These are phyloP conservation scores for Oreocharis arfaki DNA, from an alignment of 2,113 vertebrate species.

Conservation along the genomic window DNA sequence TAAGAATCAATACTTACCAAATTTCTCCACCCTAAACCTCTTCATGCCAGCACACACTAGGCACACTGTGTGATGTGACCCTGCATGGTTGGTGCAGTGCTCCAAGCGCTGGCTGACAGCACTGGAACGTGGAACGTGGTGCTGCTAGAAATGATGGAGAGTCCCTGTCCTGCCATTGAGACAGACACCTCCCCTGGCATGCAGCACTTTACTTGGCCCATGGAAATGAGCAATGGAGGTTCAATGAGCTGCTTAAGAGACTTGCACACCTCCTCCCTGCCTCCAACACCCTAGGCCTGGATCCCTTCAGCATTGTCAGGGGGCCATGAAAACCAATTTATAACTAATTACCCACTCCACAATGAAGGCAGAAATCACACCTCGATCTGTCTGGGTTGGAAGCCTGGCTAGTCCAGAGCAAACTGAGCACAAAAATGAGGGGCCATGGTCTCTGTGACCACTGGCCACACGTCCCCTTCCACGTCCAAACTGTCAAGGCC, in stretches of 20 bases:
- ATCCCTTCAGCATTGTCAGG: neutral
- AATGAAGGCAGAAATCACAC: neutral
- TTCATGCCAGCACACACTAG: neutral
- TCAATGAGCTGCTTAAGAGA: neutral
- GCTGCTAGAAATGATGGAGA: neutral
- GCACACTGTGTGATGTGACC: fast-evolving
- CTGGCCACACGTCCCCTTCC: neutral
- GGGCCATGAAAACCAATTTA: neutral
- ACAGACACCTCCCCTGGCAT: neutral
- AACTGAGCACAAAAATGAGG: neutral
- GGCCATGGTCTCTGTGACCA: neutral
- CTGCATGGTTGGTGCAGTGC: neutral
- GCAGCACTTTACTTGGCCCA: neutral
- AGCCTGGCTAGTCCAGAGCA: neutral
- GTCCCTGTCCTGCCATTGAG: neutral
- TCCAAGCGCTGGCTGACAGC: neutral
- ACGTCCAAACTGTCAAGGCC: neutral
- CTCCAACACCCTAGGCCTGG: neutral
- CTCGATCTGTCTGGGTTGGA: neutral
- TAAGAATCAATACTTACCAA: neutral
- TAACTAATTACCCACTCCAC: fast-evolving
- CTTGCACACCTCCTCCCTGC: fast-evolving
- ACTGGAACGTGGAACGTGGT: fast-evolving
- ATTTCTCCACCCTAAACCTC: neutral
- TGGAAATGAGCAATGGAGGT: neutral